Conservation (phyloP, 2,797 vertebrate genomes). For the Chaunax sp. region DNA sequence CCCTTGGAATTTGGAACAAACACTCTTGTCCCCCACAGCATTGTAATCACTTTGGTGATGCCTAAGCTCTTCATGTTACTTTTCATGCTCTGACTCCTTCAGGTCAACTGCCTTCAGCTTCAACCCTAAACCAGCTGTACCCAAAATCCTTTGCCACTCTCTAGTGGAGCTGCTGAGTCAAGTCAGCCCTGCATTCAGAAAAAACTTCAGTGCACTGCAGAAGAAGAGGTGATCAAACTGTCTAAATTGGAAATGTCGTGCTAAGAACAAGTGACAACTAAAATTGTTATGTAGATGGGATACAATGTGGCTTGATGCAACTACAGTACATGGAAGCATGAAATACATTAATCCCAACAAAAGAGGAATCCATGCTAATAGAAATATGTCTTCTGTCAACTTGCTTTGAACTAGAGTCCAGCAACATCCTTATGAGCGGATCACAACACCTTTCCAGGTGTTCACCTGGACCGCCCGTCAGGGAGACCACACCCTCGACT, state of each 20-base stretch:
- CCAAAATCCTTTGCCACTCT: conserved; percentile 94
- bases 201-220: conserved; percentile 90
- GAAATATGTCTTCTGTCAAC: neutral
- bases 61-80: neutral
- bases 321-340: neutral
- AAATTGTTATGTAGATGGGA: too few species aligned
- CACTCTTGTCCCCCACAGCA: too few species aligned
- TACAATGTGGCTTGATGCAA: neutral
- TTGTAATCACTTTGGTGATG: neutral
- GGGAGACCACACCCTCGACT: conserved; percentile 91
- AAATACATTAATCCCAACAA: neutral
- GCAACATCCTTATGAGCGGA: conserved; percentile 92
- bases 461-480: conserved; percentile 93
- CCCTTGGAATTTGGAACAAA: neutral
- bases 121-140: conserved; percentile 93
- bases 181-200: conserved; percentile 96
- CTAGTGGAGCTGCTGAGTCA: conserved; percentile 94
- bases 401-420: conserved; percentile 83
- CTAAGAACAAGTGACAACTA: neutral
- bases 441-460: conserved; percentile 94
- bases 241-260: neutral
- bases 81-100: conserved; percentile 29
- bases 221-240: conserved; percentile 88
- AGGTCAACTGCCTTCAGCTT: conserved; percentile 95
- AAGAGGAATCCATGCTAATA: neutral